These are phyloP conservation scores for Tipula unca DNA, from an alignment of 2,888 invertebrate species.

Conservation along the genomic window DNA sequence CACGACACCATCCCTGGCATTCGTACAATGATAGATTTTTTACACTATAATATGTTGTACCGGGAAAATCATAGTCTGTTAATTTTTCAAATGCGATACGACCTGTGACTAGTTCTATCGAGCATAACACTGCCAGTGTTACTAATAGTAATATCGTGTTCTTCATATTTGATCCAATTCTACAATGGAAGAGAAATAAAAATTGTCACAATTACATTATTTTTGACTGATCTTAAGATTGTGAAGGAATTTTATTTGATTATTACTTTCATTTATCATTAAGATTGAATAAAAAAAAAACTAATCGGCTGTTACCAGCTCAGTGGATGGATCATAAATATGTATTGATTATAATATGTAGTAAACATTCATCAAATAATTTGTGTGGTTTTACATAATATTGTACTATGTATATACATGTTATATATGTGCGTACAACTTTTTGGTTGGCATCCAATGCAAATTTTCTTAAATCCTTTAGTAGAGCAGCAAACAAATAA, in stretches of 20 bases:
- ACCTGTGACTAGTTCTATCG: slow-evolving; percentile 44
- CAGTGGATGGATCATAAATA: too few relatives aligned
- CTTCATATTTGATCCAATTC: neutral
- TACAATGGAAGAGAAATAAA: neutral
- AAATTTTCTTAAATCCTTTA: neutral
- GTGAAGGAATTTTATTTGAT: too few relatives aligned
- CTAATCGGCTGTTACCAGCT: too few relatives aligned
- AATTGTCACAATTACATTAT: neutral
- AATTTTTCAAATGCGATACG: slow-evolving; percentile 88
- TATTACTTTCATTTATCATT: too few relatives aligned
- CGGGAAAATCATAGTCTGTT: slow-evolving; percentile 84
- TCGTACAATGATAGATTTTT: slow-evolving; percentile 87
- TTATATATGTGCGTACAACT: neutral
- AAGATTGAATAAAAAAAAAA: too few relatives aligned
- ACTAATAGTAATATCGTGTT: neutral
- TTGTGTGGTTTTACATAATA: too few relatives aligned
- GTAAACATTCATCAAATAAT: too few relatives aligned
- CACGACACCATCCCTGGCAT: slow-evolving; percentile 92
- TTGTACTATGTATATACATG: too few relatives aligned
- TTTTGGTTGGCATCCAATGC: neutral
- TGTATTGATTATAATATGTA: too few relatives aligned
- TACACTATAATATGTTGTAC: slow-evolving; percentile 85
- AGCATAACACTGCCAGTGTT: neutral
- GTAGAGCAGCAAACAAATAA: too few relatives aligned
- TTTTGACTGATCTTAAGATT: too few relatives aligned